Percentiles rank a stretch among this genome's conserved stretches.
phyloP scores from a whole-genome alignment of 2,888 invertebrate species.

The Agrotis exclamationis region DNA sequence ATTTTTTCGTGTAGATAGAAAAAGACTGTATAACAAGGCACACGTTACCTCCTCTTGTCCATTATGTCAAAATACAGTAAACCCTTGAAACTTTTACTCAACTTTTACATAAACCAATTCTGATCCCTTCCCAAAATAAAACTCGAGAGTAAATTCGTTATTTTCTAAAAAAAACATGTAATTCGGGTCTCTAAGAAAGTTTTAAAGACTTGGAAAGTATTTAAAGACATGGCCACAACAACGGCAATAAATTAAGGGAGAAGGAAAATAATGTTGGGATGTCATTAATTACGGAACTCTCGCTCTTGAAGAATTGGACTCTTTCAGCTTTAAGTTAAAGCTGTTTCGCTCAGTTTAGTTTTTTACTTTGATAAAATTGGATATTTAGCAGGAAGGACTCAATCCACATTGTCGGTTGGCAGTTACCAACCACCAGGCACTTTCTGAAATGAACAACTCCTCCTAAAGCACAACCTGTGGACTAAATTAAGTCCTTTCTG shows the following conservation, averaged over 20 bases:
- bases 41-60: conserved; percentile 21
- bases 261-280: conserved; percentile 36
- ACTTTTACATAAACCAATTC: conserved; percentile 53
- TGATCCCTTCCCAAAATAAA: conserved; percentile 44
- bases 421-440: too few relatives aligned
- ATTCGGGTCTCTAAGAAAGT: conserved; percentile 46
- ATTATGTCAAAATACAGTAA: conserved; percentile 45
- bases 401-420: too few relatives aligned
- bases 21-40: conserved; percentile 11
- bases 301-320: conserved; percentile 3
- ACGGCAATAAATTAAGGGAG: conserved; percentile 53
- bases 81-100: conserved; percentile 41
- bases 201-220: conserved; percentile 51
- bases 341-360: too few relatives aligned
- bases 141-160: conserved; percentile 45
- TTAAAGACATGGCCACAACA: conserved; percentile 55
- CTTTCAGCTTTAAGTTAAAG: background rate
- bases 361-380: background rate
- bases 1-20: background rate
- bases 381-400: too few relatives aligned
- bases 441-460: too few relatives aligned
- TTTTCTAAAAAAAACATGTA: conserved; percentile 43
- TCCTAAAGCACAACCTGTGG: too few relatives aligned
- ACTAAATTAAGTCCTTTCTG: too few relatives aligned
- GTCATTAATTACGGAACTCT: conserved; percentile 53